Evolutionary conservation across 2,888 invertebrate genomes (phyloP), one percentile per base, ranked within the genome.

Genomic region (Drosophila fulvimacula): DNA sequence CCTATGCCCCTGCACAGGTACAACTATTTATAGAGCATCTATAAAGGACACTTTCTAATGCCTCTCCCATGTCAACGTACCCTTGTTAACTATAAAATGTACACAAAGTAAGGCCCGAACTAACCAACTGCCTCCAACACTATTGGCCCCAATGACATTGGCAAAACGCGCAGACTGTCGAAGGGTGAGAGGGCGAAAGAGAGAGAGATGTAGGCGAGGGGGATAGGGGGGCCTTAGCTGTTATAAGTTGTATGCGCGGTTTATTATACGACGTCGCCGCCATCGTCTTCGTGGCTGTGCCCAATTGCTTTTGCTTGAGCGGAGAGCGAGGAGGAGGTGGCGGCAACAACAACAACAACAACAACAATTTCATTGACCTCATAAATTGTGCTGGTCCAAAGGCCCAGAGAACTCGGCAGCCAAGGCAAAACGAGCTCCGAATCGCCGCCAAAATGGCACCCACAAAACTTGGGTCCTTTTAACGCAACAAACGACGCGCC

Each of bases 341-440:
- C 10, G 10, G 30, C 30, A 2, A 10, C 30, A 30, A 30, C 30
- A 30, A 32, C 32, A 32, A 19, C 19, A 34, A 15, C 39, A 51
- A 76, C 71, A 69, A 76, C 72, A 77, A 84, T 88, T 82, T 84
- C 83, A 84, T 84, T 84, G 88, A 84, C 88, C 83, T 88, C 83
- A 88, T 84, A 84, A 84, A 88, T 88, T 76, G 67, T 69, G 69
- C 63, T 53, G 41, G 49, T 42, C 73, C 68, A 70, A 65, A 32
- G 51, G 36, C 46, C 24, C 13, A 30, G 10, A 34, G n/a, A 48
- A 17, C 19, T 39, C 53, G 39, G 39, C 30, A 19, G 44, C 24
- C 30, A 38, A 60, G 32, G 38, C 36, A n/a, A 69, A 62, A 44
- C 19, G 59, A 42, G 27, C 55, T 30, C 39, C 55, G 60, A 70